These are phyloP conservation scores for Ivindomyrus marchei DNA, from an alignment of 2,113 vertebrate genomes.

Conservation along the genomic window DNA sequence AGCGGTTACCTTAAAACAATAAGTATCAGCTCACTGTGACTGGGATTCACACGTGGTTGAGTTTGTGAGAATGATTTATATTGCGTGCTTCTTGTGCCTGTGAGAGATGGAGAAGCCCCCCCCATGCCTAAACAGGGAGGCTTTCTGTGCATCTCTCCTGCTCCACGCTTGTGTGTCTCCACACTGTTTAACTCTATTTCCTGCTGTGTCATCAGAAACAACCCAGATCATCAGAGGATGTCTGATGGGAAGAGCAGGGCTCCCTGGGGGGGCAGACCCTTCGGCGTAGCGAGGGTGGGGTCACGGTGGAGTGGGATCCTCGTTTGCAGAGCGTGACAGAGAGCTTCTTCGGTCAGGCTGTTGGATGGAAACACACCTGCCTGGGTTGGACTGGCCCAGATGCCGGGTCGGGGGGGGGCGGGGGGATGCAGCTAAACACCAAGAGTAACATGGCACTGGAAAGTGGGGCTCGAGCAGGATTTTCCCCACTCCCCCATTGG, in stretches of 20 bases:
- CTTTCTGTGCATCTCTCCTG: background rate
- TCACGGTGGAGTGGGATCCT: too few relatives aligned
- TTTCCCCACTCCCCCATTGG: too few relatives aligned
- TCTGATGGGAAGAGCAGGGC: background rate
- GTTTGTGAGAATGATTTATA: background rate
- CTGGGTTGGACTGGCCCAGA: too few relatives aligned
- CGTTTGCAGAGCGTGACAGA: too few relatives aligned
- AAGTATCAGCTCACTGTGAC: background rate
- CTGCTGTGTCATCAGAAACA: slow-evolving; percentile 43
- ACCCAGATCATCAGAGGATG: slow-evolving; percentile 30
- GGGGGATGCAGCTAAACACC: too few relatives aligned
- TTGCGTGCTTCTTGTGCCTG: background rate
- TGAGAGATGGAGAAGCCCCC: background rate
- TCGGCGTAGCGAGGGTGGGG: background rate
- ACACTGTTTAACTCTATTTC: slow-evolving; percentile 28
- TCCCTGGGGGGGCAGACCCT: background rate
- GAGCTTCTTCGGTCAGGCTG: too few relatives aligned
- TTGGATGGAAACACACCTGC: too few relatives aligned
- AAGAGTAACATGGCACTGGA: too few relatives aligned
- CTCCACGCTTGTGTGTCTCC: slow-evolving; percentile 15
- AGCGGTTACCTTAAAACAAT: background rate
- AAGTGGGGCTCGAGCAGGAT: too few relatives aligned
- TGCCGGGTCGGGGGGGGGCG: too few relatives aligned
- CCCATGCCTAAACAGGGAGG: background rate
- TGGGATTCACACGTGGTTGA: background rate